Percentiles rank a stretch among this genome's conserved stretches.
Conservation (phyloP, 2,113 vertebrate species). For the Petaurus breviceps region DNA sequence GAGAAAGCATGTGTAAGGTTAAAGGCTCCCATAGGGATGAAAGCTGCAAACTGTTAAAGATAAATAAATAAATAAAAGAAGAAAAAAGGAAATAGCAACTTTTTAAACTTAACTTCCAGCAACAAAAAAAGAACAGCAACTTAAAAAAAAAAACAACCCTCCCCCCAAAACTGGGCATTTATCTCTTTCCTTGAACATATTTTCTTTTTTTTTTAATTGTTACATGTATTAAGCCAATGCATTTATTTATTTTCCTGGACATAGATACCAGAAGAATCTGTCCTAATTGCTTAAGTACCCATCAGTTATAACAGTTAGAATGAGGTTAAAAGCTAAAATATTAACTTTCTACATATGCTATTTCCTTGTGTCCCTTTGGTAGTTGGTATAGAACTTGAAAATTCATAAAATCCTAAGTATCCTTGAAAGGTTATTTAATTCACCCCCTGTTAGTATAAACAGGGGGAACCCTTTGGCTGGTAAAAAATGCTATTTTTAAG, state of each 20-base stretch:
- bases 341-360: not conserved
- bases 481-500: conserved; percentile 36
- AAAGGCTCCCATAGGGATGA: conserved; percentile 15
- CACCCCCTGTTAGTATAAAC: not conserved
- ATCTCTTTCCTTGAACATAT: conserved; percentile 15
- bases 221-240: conserved; percentile 59
- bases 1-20: not conserved
- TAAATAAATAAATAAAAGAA: not conserved
- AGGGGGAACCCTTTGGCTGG: not conserved
- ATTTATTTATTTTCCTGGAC: conserved; percentile 42
- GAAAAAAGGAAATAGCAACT: not conserved
- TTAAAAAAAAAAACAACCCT: not conserved
- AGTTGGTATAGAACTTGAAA: not conserved
- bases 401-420: not conserved
- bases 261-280: conserved; percentile 31
- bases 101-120: too few species aligned
- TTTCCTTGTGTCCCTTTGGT: conserved; percentile 8
- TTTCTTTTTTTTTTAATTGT: conserved; percentile 27
- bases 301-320: not conserved
- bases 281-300: conserved; percentile 11
- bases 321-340: conserved; percentile 37
- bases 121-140: not conserved
- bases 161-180: not conserved
- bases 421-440: conserved; percentile 35
- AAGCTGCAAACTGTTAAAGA: not conserved